Evolutionary conservation across 2,797 vertebrate species (phyloP).

Genomic region (Mormyrus hasselquistii): DNA sequence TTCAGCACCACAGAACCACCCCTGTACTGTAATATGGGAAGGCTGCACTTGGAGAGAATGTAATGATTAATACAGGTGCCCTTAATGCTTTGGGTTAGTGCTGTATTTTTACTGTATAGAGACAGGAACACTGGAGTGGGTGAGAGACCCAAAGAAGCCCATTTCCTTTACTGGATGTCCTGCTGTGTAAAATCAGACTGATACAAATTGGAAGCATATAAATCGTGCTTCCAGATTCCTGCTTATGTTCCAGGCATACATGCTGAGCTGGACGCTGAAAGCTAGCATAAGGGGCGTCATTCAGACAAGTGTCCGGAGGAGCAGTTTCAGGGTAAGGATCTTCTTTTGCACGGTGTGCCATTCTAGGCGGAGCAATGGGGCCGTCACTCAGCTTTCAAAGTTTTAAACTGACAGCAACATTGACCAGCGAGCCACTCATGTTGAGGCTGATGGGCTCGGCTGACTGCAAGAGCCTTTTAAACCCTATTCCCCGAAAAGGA

Average conservation of each 20-base stretch:
- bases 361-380: neutral
- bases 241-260: neutral
- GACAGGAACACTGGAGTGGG: neutral
- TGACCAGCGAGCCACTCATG: neutral
- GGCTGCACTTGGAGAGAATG: neutral
- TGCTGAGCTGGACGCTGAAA: neutral
- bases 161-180: neutral
- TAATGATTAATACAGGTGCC: neutral
- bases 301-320: neutral
- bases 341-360: neutral
- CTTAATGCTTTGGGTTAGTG: neutral
- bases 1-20: neutral
- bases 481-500: neutral
- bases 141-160: neutral
- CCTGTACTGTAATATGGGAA: neutral
- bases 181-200: neutral
- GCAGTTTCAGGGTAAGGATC: neutral
- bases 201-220: neutral
- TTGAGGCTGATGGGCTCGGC: neutral
- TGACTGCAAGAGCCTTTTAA: neutral
- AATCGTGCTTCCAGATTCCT: too few species aligned
- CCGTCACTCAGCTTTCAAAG: conserved; percentile 8
- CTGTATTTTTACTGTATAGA: neutral
- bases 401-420: conserved; percentile 4
- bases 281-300: neutral